Conservation (phyloP, 1,140 invertebrate species). For the Polypedilum pembai region DNA sequence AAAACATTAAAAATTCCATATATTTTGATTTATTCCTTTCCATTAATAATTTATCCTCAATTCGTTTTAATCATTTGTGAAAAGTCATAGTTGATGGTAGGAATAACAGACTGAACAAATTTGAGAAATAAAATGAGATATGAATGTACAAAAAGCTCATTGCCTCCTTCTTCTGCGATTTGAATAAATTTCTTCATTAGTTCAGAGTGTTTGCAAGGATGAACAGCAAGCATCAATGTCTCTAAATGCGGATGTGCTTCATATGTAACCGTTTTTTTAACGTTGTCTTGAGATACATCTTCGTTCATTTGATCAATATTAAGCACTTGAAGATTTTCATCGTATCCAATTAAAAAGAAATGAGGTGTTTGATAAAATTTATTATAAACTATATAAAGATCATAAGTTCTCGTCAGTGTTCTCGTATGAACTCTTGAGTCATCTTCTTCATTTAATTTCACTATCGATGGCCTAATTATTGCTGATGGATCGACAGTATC, state of each 20-base stretch:
- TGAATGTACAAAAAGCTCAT: constrained; percentile 93
- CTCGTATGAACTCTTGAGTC: constrained; percentile 79
- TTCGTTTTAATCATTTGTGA: constrained; percentile 85
- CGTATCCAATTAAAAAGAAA: constrained; percentile 94
- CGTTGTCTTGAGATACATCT: constrained; percentile 98
- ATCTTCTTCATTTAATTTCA: constrained; percentile 43
- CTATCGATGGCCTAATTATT: constrained; percentile 28
- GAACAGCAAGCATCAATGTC: constrained; percentile 87
- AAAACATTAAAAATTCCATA: too few species aligned
- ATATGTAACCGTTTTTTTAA: constrained; percentile 99
- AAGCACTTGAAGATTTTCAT: constrained; percentile 87
- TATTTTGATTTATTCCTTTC: too few species aligned
- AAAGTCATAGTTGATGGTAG: constrained; percentile 99
- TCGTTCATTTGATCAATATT: constrained; percentile 97
- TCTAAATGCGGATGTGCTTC: constrained; percentile 94
- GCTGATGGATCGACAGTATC: constrained; percentile 80
- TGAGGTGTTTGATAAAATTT: constrained; percentile 99
- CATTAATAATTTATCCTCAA: not conserved
- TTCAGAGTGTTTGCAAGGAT: constrained; percentile 97
- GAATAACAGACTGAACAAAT: constrained; percentile 98
- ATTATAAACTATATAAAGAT: constrained; percentile 98
- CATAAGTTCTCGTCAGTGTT: too few species aligned
- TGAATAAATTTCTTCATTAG: too few species aligned
- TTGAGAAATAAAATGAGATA: constrained; percentile 99
- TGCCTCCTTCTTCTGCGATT: constrained; percentile 83